Percentiles rank a stretch among this genome's conserved stretches.
These are phyloP conservation scores for Euwallacea similis DNA, from an alignment of 1,140 invertebrate genomes.

Conservation along the genomic window DNA sequence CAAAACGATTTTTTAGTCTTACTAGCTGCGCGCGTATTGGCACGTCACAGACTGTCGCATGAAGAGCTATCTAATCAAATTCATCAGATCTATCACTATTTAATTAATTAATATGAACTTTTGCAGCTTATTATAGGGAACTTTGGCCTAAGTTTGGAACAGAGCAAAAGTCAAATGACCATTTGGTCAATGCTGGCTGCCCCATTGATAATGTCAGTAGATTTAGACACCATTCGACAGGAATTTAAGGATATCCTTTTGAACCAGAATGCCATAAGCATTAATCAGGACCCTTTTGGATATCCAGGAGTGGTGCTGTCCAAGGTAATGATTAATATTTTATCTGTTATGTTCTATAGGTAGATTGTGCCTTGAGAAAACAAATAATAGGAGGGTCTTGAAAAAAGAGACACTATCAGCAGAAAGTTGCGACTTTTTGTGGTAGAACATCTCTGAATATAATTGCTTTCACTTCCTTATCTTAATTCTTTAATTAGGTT, in stretches of 20 bases:
- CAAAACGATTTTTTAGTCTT: no score
- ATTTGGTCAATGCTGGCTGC: constrained; percentile 88
- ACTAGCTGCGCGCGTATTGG: no score
- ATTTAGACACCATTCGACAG: constrained; percentile 70
- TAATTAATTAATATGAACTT: no score
- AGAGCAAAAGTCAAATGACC: constrained; percentile 85
- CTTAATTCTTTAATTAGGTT: no score
- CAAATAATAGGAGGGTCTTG: no score
- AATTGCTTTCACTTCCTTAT: no score
- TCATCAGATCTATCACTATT: no score
- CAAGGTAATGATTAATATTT: constrained; percentile 29
- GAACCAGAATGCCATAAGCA: constrained; percentile 73
- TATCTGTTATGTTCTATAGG: neutral
- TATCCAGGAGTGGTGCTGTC: constrained; percentile 38
- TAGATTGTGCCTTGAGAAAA: no score
- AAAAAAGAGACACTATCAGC: no score
- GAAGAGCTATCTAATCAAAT: neutral
- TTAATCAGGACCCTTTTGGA: constrained; percentile 82
- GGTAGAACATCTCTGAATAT: no score
- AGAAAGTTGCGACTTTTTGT: no score
- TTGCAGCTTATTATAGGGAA: constrained; percentile 77
- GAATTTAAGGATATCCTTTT: constrained; percentile 76
- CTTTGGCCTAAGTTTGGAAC: constrained; percentile 79
- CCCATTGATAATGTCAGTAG: constrained; percentile 88
- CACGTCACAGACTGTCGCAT: no score